A percentile compares a stretch with the other conserved stretches of the same genome.
phyloP scores from a whole-genome alignment of 2,888 invertebrate species.

The Baronia brevicornis region DNA sequence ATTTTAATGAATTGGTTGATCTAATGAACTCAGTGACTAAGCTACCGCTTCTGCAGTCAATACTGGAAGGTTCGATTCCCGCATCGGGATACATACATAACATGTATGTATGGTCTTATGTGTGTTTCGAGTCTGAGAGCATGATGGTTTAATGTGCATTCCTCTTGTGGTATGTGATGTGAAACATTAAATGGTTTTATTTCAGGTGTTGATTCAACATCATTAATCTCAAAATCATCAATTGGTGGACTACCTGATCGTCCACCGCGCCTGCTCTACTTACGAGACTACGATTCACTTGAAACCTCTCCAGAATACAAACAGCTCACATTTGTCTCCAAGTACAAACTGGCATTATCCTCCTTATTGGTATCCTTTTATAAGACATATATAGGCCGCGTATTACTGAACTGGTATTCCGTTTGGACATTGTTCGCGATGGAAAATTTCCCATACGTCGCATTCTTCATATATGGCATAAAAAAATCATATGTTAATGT shows the following conservation, averaged over 20 bases:
- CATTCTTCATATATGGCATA: slow-evolving; percentile 73
- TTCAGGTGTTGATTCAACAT: slow-evolving; percentile 23
- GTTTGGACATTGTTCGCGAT: slow-evolving; percentile 69
- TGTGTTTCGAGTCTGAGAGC: no score
- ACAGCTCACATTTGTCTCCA: slow-evolving; percentile 22
- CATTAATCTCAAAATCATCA: slow-evolving; percentile 21
- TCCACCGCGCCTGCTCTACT: slow-evolving; percentile 25
- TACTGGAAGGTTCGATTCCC: no score
- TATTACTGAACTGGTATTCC: slow-evolving; percentile 72
- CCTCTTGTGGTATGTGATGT: no score
- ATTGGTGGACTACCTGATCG: slow-evolving; percentile 22
- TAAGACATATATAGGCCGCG: slow-evolving; percentile 59
- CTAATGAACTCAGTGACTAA: no score
- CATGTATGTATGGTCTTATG: no score
- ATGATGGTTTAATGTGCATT: no score
- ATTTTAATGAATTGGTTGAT: no score
- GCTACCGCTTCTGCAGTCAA: no score
- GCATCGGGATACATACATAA: no score
- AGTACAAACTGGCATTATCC: slow-evolving; percentile 21
- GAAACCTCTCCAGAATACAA: slow-evolving; percentile 46
- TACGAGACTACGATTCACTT: slow-evolving; percentile 38
- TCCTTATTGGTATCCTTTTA: slow-evolving; percentile 29
- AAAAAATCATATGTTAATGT: slow-evolving; percentile 70
- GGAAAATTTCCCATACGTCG: slow-evolving; percentile 76
- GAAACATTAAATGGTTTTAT: no score